Conservation (phyloP, 2,888 invertebrate genomes). For the Diploptera punctata region DNA sequence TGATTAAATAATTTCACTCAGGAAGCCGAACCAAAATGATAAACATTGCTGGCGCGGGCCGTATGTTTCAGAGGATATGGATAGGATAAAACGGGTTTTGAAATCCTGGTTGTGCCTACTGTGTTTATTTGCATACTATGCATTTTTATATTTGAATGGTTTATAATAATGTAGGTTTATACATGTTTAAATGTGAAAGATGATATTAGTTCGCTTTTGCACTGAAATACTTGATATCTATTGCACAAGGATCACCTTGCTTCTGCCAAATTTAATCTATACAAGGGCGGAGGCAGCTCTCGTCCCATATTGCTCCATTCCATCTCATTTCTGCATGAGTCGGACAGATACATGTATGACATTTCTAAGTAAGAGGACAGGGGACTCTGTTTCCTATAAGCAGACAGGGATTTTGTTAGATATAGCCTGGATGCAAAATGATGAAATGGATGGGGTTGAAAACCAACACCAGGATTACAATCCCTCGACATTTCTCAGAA, state of each 20-base stretch:
- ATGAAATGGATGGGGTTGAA: slow-evolving; percentile 4
- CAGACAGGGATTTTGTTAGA: slow-evolving; percentile 15
- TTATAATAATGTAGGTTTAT: no score
- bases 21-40: no score
- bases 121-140: no score
- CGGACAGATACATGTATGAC: slow-evolving; percentile 26
- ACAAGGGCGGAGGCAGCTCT: slow-evolving; percentile 23
- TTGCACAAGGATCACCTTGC: slow-evolving; percentile 22
- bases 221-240: background rate
- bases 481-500: background rate
- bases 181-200: no score
- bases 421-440: background rate
- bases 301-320: slow-evolving; percentile 14
- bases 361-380: slow-evolving; percentile 22
- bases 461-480: background rate
- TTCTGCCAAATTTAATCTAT: slow-evolving; percentile 42
- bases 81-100: no score
- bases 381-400: no score
- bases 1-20: no score
- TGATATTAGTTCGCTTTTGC: no score
- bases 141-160: no score
- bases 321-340: background rate
- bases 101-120: no score
- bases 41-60: no score
- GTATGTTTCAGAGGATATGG: no score